phyloP scores from a whole-genome alignment of 2,113 vertebrate species.

The Onychostoma macrolepis region DNA sequence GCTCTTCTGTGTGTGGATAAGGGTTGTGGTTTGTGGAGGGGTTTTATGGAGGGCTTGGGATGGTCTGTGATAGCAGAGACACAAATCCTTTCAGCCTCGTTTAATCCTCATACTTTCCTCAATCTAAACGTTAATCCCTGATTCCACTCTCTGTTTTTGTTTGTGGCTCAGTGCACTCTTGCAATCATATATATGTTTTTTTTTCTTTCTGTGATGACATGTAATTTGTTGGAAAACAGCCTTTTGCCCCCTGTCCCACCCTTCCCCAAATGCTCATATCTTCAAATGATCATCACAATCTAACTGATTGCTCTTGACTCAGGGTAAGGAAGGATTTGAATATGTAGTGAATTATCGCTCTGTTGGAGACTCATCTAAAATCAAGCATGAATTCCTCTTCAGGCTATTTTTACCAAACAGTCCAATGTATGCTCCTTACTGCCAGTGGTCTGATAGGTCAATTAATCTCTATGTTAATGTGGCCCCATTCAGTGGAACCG shows the following conservation, averaged over 20 bases:
- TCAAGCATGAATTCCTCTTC: neutral
- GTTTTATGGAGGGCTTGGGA: neutral
- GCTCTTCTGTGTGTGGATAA: too few relatives aligned
- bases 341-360: slow-evolving; percentile 23
- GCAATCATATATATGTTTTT: neutral
- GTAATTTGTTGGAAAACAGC: slow-evolving; percentile 32
- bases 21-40: neutral
- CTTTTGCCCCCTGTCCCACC: neutral
- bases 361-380: neutral
- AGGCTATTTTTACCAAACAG: slow-evolving; percentile 29
- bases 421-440: neutral
- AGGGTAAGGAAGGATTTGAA: slow-evolving; percentile 40
- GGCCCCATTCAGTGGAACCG: neutral
- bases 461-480: slow-evolving; percentile 36
- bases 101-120: slow-evolving; percentile 17
- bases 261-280: slow-evolving; percentile 26
- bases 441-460: slow-evolving; percentile 15
- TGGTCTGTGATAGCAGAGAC: slow-evolving; percentile 5
- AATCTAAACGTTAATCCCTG: neutral
- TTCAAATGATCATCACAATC: slow-evolving; percentile 36
- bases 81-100: slow-evolving; percentile 32
- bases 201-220: neutral
- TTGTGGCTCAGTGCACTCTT: slow-evolving; percentile 21
- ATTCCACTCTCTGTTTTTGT: slow-evolving; percentile 27
- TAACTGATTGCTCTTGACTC: slow-evolving; percentile 49